phyloP scores from a whole-genome alignment of 2,888 invertebrate genomes.

The Drosophila cognata region DNA sequence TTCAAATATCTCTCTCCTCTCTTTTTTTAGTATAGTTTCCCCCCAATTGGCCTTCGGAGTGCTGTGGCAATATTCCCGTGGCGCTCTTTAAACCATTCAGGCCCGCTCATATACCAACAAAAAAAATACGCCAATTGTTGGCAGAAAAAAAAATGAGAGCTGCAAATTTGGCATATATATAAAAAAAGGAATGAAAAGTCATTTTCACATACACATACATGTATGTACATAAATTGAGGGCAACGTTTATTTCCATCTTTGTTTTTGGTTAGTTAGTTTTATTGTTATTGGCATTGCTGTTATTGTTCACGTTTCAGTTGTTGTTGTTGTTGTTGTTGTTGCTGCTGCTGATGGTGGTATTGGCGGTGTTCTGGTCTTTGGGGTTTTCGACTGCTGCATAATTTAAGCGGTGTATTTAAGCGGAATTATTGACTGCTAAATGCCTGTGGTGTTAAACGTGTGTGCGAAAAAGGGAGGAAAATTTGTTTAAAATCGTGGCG shows the following conservation, averaged over 20 bases:
- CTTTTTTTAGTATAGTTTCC: slow-evolving; percentile 2
- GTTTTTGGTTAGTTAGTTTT: slow-evolving; percentile 56
- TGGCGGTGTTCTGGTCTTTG: slow-evolving; percentile 12
- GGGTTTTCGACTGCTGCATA: slow-evolving; percentile 57
- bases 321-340: slow-evolving; percentile 16
- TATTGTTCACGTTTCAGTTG: slow-evolving; percentile 15
- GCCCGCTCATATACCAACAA: slow-evolving; percentile 43
- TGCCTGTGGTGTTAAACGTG: slow-evolving; percentile 26
- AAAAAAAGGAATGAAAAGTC: slow-evolving; percentile 58
- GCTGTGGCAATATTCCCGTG: slow-evolving; percentile 62
- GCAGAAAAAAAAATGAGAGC: slow-evolving; percentile 14
- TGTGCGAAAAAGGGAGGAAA: not conserved
- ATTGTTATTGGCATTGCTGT: slow-evolving; percentile 28
- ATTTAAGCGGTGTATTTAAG: slow-evolving; percentile 75
- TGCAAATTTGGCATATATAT: slow-evolving; percentile 37
- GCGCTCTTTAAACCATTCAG: slow-evolving; percentile 70
- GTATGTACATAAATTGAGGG: slow-evolving; percentile 26
- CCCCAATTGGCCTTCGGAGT: slow-evolving; percentile 45
- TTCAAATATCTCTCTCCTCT: slow-evolving; percentile 29
- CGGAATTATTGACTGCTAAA: slow-evolving; percentile 76
- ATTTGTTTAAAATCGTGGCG: not conserved
- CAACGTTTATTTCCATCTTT: slow-evolving; percentile 32
- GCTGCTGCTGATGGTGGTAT: slow-evolving; percentile 15
- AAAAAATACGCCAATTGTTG: slow-evolving; percentile 57
- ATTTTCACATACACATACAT: slow-evolving; percentile 41